Conservation (phyloP, 2,888 invertebrate species). For the Amphiduros pacificus region DNA sequence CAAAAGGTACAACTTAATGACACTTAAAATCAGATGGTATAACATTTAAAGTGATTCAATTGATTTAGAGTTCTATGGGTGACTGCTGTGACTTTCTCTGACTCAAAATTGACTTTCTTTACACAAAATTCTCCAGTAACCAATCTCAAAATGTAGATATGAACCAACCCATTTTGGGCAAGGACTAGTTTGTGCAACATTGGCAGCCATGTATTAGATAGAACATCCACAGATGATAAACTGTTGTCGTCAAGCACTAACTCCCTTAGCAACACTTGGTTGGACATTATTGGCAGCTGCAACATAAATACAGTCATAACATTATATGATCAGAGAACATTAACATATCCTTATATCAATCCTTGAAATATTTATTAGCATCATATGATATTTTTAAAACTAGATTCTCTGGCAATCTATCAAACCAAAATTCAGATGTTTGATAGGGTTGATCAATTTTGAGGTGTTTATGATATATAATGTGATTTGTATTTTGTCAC, state of each 20-base stretch:
- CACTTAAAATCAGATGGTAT: too few relatives aligned
- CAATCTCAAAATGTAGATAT: neutral
- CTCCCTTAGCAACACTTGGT: constrained; percentile 48
- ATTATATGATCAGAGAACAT: neutral
- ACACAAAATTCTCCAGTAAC: too few relatives aligned
- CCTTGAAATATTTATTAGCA: neutral
- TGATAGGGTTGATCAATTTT: neutral
- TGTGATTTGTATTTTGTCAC: constrained; percentile 27
- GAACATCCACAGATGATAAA: constrained; percentile 36
- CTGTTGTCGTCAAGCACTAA: constrained; percentile 50
- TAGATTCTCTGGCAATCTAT: too few relatives aligned
- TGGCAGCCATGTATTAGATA: constrained; percentile 45
- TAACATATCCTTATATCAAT: neutral
- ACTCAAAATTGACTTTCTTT: too few relatives aligned
- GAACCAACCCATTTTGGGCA: constrained; percentile 45
- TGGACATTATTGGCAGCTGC: constrained; percentile 46
- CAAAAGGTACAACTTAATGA: too few relatives aligned
- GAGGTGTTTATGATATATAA: neutral
- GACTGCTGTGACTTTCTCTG: too few relatives aligned
- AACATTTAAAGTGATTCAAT: too few relatives aligned
- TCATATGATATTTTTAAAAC: neutral
- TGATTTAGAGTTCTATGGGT: too few relatives aligned
- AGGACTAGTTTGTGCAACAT: constrained; percentile 37
- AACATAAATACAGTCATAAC: constrained; percentile 5
- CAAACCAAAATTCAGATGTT: too few relatives aligned